Evolutionary conservation across 2,888 invertebrate species (phyloP), one percentile per base, ranked within the genome.

Genomic region (Steinernema carpocapsae): DNA sequence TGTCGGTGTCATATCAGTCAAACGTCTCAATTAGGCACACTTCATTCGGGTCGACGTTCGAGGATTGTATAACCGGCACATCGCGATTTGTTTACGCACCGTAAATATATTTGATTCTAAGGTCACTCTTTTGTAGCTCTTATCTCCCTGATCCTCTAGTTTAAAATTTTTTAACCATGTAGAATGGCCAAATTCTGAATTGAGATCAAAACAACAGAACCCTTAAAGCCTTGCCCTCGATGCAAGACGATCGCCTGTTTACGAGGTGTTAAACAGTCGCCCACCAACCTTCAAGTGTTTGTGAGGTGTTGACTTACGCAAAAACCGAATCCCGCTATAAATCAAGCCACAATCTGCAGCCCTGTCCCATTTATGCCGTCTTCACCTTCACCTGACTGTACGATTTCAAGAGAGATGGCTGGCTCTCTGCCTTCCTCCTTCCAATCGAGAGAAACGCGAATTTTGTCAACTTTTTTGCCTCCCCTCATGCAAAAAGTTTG

Each of bases 21-120:
- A 56, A 56, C 56, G 56, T 26, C 56, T 56, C 56, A 56, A 56
- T 56, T 56, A 56, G 56, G 56, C 56, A 56, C 56, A 56, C 56
- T 56, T 56, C 56, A 56, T 26, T 56, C 56, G 56, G 56, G 56
- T 56, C 56, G 56, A 56, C 56, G 26, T 56, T 19, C 26, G 56
- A 56, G 56, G 56, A 56, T 24, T 26, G 56, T 56, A 56, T 56
- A 56, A 56, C 56, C 51, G 51, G 56, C 56, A 56, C 26, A 56
- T 22, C 56, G 56, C 56, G 26, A 56, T 56, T 56, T 56, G 56
- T 56, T 56, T 56, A 56, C 56, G 56, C 56, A 56, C 22, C 26
- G 56, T n/a, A n/a, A n/a, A n/a, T n/a, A n/a, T n/a, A n/a, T n/a
- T 14, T 56, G 56, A 6, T 3, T 56, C 56, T 56, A 56, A 56